Conservation (phyloP, 2,113 vertebrate species). For the Cochlearius cochlearius region DNA sequence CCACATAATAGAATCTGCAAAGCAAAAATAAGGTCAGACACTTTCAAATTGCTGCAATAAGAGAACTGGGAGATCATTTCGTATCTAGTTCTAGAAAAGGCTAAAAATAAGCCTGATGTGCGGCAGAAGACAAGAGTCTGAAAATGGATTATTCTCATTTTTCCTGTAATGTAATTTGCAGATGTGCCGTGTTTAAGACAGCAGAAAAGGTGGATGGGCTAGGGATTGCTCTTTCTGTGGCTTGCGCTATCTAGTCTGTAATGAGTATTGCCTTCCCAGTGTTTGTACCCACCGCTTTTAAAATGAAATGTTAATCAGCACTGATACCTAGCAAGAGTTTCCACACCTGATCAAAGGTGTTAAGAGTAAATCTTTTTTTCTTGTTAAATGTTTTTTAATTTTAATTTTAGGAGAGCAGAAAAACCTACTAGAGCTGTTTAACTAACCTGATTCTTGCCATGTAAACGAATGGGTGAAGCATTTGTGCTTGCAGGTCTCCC, state of each 20-base stretch:
- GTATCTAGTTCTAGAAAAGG: not conserved
- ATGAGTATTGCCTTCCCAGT: not conserved
- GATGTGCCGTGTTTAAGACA: not conserved
- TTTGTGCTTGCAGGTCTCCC: not conserved
- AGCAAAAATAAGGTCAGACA: conserved; percentile 56
- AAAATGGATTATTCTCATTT: conserved; percentile 61
- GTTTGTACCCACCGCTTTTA: not conserved
- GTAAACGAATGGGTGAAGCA: not conserved
- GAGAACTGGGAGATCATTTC: conserved; percentile 37
- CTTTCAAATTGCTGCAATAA: conserved; percentile 39
- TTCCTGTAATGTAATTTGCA: conserved; percentile 46
- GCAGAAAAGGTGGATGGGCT: not conserved
- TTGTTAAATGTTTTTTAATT: not conserved
- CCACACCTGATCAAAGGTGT: not conserved
- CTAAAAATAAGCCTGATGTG: conserved; percentile 48
- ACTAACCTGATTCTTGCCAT: not conserved
- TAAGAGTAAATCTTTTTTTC: not conserved
- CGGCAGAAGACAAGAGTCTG: conserved; percentile 16
- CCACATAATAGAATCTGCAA: conserved; percentile 43
- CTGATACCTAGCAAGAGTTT: not conserved
- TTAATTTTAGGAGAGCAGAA: not conserved
- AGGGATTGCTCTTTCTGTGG: not conserved
- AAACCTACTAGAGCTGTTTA: not conserved
- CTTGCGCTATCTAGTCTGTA: not conserved
- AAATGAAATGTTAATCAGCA: not conserved